These are phyloP conservation scores for Drosophila bunnanda DNA, from an alignment of 2,888 invertebrate genomes.

Conservation along the genomic window DNA sequence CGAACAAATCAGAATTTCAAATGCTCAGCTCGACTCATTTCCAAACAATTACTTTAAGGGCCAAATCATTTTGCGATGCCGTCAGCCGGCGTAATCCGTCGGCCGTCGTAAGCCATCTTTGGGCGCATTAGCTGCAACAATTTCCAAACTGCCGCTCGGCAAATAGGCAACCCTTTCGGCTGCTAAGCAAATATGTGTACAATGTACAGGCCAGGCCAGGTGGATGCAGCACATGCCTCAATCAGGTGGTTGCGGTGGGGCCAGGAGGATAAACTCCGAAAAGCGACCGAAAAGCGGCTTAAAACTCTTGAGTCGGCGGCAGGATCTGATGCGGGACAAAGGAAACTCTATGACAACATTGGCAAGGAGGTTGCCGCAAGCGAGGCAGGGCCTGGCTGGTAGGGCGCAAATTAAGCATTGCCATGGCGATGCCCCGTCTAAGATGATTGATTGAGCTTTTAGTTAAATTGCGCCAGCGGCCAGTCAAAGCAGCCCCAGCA, in stretches of 20 bases:
- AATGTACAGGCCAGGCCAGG: slow-evolving; percentile 18
- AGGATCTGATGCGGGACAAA: slow-evolving; percentile 25
- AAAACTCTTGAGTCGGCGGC: slow-evolving; percentile 54
- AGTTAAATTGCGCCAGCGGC: slow-evolving; percentile 70
- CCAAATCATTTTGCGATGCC: slow-evolving; percentile 48
- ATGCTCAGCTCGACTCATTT: slow-evolving; percentile 4
- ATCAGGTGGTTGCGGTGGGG: slow-evolving; percentile 14
- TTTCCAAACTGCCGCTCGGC: slow-evolving; percentile 38
- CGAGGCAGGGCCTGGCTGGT: slow-evolving; percentile 5
- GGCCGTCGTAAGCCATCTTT: slow-evolving; percentile 62
- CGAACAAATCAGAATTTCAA: slow-evolving; percentile 2
- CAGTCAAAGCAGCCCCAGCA: slow-evolving; percentile 46
- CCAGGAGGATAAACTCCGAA: slow-evolving; percentile 66
- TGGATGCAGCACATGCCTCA: slow-evolving; percentile 45
- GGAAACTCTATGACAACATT: slow-evolving; percentile 61
- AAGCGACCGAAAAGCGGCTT: slow-evolving; percentile 70
- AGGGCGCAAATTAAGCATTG: slow-evolving; percentile 64
- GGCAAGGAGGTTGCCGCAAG: slow-evolving; percentile 48
- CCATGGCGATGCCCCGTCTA: slow-evolving; percentile 47
- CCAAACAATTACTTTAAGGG: slow-evolving; percentile 19
- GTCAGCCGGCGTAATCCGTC: slow-evolving; percentile 36
- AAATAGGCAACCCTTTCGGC: slow-evolving; percentile 66
- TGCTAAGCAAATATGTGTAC: slow-evolving; percentile 59
- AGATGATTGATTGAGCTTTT: slow-evolving; percentile 77
- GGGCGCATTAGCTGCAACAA: slow-evolving; percentile 61